phyloP scores from a whole-genome alignment of 2,888 invertebrate genomes.

The Amphipoea oculea region DNA sequence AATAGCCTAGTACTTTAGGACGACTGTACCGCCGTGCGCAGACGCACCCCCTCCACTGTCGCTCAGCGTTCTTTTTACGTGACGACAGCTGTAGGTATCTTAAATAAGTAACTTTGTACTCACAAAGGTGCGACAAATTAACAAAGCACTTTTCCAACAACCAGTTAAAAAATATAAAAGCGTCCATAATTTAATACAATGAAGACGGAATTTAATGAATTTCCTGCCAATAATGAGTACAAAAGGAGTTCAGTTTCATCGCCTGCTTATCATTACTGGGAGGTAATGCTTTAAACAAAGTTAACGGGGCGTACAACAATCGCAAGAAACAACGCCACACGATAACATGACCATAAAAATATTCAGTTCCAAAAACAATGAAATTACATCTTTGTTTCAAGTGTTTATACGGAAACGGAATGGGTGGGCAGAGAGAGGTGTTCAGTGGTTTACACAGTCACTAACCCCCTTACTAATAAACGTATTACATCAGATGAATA shows the following conservation, averaged over 20 bases:
- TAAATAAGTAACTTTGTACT: not conserved
- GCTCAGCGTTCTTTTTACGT: too few relatives aligned
- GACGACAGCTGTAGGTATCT: not conserved
- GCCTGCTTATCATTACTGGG: constrained; percentile 59
- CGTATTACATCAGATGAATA: too few relatives aligned
- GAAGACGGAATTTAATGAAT: constrained; percentile 19
- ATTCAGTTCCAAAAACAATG: constrained; percentile 52
- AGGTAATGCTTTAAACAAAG: constrained; percentile 45
- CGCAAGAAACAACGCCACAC: constrained; percentile 45
- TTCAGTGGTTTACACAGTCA: not conserved
- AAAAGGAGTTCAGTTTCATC: constrained; percentile 31
- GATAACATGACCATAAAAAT: constrained; percentile 60
- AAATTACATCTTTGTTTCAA: constrained; percentile 30
- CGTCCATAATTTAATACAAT: constrained; percentile 3
- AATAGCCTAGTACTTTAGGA: too few relatives aligned
- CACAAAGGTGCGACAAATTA: constrained; percentile 9
- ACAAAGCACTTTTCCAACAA: not conserved
- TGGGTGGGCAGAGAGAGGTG: not conserved
- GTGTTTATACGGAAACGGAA: not conserved
- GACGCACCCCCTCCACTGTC: too few relatives aligned
- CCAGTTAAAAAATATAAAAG: constrained; percentile 14
- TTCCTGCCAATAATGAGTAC: constrained; percentile 23
- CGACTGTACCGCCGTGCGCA: too few relatives aligned
- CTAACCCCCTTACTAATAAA: too few relatives aligned
- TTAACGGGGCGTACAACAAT: constrained; percentile 54